Evolutionary conservation across 2,888 invertebrate genomes (phyloP).

Genomic region (Eutolmus rufibarbis): DNA sequence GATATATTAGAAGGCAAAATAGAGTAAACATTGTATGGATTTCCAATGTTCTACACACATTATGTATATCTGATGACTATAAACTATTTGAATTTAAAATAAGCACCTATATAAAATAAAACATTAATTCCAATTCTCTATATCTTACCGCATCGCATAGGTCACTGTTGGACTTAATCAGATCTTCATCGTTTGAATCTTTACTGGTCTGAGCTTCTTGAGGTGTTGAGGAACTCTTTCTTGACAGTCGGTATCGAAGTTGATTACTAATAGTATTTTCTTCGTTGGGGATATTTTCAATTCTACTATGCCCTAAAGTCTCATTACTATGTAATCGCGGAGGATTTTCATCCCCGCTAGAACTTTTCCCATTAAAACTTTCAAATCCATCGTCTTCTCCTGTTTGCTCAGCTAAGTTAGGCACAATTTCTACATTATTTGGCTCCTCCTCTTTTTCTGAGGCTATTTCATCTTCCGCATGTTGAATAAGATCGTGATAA

Average conservation of each 20-base stretch:
- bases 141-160: conserved; percentile 18
- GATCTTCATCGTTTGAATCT: background rate
- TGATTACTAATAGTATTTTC: background rate
- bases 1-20: no score
- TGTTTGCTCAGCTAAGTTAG: conserved; percentile 31
- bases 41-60: no score
- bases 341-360: conserved; percentile 67
- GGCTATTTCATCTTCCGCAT: conserved; percentile 44
- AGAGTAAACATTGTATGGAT: no score
- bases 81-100: no score
- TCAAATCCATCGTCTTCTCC: conserved; percentile 85
- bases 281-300: background rate
- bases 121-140: background rate
- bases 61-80: no score
- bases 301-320: background rate
- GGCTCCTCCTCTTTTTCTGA: background rate
- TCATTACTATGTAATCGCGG: background rate
- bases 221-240: background rate
- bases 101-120: background rate
- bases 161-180: conserved; percentile 4
- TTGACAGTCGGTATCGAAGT: background rate
- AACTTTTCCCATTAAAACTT: conserved; percentile 83
- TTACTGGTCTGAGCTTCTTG: background rate
- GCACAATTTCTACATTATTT: conserved; percentile 4
- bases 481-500: conserved; percentile 51